These are phyloP conservation scores for Chrysogorgia sp. DNA, from an alignment of 92 coral and sea anemone species.

Conservation along the genomic window DNA sequence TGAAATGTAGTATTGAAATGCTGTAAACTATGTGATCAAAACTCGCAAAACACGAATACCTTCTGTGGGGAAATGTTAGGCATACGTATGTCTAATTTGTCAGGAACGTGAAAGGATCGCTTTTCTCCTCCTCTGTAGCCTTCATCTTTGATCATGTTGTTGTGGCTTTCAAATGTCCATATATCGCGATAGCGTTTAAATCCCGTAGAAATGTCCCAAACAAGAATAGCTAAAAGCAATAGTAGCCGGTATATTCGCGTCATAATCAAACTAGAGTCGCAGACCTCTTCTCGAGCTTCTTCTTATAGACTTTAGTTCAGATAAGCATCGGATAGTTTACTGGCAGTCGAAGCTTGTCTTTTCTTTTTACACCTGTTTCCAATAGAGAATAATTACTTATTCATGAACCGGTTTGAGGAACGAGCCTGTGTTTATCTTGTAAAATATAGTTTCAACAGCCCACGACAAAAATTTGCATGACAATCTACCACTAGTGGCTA, in stretches of 20 bases:
- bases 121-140: neutral
- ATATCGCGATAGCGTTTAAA: neutral
- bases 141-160: neutral
- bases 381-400: too few species aligned
- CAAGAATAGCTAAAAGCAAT: neutral
- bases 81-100: constrained; percentile 52
- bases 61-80: constrained; percentile 72
- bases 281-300: too few species aligned
- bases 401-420: too few species aligned
- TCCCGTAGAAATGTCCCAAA: constrained; percentile 4
- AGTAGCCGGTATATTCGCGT: neutral
- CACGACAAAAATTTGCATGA: too few species aligned
- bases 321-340: neutral
- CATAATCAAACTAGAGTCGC: neutral
- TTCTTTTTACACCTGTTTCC: too few species aligned
- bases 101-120: neutral
- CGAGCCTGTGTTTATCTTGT: too few species aligned
- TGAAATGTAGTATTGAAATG: constrained; percentile 24
- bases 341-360: neutral
- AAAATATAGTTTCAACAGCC: too few species aligned
- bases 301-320: too few species aligned
- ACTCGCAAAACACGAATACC: constrained; percentile 34
- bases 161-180: neutral
- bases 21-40: neutral
- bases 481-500: too few species aligned